Evolutionary conservation across 2,113 vertebrate species (phyloP).

Genomic region (Siniperca chuatsi): DNA sequence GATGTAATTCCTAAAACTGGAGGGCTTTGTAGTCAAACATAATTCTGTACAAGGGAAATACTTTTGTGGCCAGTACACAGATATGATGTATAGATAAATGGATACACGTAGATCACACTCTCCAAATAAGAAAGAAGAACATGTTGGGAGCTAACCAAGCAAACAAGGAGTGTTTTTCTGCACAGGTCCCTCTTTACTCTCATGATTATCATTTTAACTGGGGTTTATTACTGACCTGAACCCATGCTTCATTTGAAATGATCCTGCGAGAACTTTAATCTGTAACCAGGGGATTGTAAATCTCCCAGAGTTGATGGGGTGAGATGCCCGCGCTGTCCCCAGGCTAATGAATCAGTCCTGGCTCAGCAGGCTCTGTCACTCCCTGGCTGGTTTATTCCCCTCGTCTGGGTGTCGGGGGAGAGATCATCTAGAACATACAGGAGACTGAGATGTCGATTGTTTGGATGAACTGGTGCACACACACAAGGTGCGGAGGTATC

Average conservation of each 20-base stretch:
- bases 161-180: conserved; percentile 5
- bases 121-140: neutral
- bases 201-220: neutral
- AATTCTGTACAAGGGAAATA: neutral
- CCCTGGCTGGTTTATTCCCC: conserved; percentile 39
- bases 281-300: conserved; percentile 37
- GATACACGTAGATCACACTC: neutral
- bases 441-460: conserved; percentile 7
- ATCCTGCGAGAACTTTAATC: conserved; percentile 13
- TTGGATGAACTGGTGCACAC: conserved; percentile 2
- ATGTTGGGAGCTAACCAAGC: neutral
- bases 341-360: conserved; percentile 62
- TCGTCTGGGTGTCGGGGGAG: conserved; percentile 38
- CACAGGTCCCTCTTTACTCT: neutral
- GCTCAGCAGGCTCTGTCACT: conserved; percentile 57
- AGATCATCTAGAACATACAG: neutral
- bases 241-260: conserved; percentile 22
- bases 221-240: conserved; percentile 3
- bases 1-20: neutral
- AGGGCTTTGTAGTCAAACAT: neutral
- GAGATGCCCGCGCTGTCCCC: conserved; percentile 44
- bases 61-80: neutral
- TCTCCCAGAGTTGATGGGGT: conserved; percentile 46
- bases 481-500: neutral
- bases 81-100: neutral